These are phyloP conservation scores for Tanytarsus gracilentus DNA, from an alignment of 2,888 invertebrate species.

Conservation along the genomic window DNA sequence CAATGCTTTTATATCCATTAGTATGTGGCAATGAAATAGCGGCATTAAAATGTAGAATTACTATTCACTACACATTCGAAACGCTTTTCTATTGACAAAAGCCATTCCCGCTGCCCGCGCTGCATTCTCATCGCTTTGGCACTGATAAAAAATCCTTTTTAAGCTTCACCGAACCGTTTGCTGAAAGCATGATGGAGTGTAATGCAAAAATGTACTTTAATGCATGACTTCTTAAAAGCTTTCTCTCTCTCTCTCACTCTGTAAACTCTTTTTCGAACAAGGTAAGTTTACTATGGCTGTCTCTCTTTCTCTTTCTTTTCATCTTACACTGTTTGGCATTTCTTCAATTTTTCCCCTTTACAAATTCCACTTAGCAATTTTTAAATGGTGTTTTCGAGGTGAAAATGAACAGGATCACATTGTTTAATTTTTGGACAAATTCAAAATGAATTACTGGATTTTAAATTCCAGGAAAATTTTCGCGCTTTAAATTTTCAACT, in stretches of 20 bases:
- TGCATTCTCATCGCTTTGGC: background rate
- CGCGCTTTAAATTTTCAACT: too few relatives aligned
- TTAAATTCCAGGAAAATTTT: too few relatives aligned
- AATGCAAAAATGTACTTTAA: slow-evolving; percentile 3
- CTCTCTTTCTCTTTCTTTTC: too few relatives aligned
- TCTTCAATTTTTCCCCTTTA: too few relatives aligned
- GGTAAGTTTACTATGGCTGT: background rate
- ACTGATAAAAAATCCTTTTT: background rate
- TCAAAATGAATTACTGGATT: too few relatives aligned
- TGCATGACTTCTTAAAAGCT: too few relatives aligned
- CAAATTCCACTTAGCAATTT: too few relatives aligned
- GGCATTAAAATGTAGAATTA: background rate
- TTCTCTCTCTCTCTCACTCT: background rate
- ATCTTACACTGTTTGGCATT: too few relatives aligned
- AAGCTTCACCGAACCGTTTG: slow-evolving; percentile 12
- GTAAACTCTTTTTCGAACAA: background rate
- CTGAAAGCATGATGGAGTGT: background rate
- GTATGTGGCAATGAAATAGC: slow-evolving; percentile 4
- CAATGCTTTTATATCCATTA: slow-evolving; percentile 5
- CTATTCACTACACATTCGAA: too few relatives aligned
- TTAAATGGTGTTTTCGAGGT: too few relatives aligned
- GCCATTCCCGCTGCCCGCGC: background rate
- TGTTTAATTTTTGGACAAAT: too few relatives aligned
- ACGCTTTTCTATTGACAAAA: background rate
- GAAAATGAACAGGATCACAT: too few relatives aligned